These are phyloP conservation scores for Danio aesculapii DNA, from an alignment of 2,797 vertebrate species.

Conservation along the genomic window DNA sequence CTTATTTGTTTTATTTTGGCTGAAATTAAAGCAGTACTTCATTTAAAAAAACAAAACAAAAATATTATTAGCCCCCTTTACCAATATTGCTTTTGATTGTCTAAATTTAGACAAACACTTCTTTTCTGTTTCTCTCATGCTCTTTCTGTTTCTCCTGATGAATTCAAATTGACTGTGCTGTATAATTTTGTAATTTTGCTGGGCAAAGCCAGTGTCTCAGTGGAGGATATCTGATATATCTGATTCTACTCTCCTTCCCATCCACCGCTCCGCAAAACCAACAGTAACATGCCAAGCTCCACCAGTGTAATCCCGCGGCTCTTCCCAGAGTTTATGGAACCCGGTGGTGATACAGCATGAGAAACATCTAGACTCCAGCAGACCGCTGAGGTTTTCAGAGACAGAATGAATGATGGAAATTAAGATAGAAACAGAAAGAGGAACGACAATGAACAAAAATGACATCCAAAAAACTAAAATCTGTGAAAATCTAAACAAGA, in stretches of 20 bases:
- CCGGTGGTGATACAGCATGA: slow-evolving; percentile 50
- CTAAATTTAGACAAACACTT: not conserved
- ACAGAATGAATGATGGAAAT: slow-evolving; percentile 10
- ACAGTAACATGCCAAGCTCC: slow-evolving; percentile 71
- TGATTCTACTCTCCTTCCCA: slow-evolving; percentile 6
- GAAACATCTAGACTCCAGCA: slow-evolving; percentile 30
- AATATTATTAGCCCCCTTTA: too few relatives aligned
- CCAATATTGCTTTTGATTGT: too few relatives aligned
- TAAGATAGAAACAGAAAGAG: not conserved
- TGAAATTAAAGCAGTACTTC: too few relatives aligned
- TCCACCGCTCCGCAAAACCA: slow-evolving; percentile 65
- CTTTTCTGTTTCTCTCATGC: not conserved
- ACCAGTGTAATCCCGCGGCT: slow-evolving; percentile 66
- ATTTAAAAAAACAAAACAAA: too few relatives aligned
- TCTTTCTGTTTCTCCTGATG: slow-evolving; percentile 13
- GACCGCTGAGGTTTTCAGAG: slow-evolving; percentile 30
- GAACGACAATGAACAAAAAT: not conserved
- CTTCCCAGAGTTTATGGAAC: slow-evolving; percentile 57
- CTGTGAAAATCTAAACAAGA: not conserved
- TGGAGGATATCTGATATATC: slow-evolving; percentile 39
- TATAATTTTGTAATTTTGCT: slow-evolving; percentile 59
- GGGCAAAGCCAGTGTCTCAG: slow-evolving; percentile 37
- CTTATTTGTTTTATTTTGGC: too few relatives aligned
- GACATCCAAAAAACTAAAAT: too few relatives aligned
- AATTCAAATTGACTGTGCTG: slow-evolving; percentile 37